Evolutionary conservation across 2,113 vertebrate species (phyloP).

Genomic region (Perca flavescens): DNA sequence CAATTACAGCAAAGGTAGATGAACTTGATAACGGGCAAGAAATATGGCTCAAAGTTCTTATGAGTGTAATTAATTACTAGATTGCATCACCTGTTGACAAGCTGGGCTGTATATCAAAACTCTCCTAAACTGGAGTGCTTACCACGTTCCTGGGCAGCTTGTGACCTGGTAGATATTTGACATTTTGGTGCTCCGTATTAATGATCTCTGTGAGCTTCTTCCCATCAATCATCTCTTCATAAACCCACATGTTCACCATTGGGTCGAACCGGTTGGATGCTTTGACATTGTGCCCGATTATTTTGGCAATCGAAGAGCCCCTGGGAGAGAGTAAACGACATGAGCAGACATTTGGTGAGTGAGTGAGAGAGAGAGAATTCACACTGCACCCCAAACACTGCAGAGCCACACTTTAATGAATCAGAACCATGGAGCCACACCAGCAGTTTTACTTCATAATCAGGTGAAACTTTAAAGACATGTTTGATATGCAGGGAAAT

Average conservation of each 20-base stretch:
- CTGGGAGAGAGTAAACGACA: constrained; percentile 59
- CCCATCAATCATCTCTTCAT: constrained; percentile 85
- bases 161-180: constrained; percentile 89
- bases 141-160: constrained; percentile 88
- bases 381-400: neutral
- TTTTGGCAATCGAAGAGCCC: constrained; percentile 89
- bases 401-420: neutral
- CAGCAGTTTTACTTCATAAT: neutral
- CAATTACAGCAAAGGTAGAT: neutral
- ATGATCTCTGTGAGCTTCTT: constrained; percentile 88
- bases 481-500: neutral
- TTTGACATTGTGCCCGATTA: constrained; percentile 87
- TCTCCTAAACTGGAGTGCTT: constrained; percentile 32
- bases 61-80: neutral
- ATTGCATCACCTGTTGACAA: neutral
- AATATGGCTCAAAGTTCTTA: constrained; percentile 5
- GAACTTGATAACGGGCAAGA: neutral
- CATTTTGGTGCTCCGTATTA: constrained; percentile 88
- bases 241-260: constrained; percentile 90
- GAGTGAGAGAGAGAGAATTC: neutral
- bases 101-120: neutral
- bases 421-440: no score
- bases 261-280: constrained; percentile 85
- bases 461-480: neutral
- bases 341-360: neutral